Base-by-base conservation (phyloP, 1,140 invertebrate genomes). In the Brachionus rotundiformis region DNA sequence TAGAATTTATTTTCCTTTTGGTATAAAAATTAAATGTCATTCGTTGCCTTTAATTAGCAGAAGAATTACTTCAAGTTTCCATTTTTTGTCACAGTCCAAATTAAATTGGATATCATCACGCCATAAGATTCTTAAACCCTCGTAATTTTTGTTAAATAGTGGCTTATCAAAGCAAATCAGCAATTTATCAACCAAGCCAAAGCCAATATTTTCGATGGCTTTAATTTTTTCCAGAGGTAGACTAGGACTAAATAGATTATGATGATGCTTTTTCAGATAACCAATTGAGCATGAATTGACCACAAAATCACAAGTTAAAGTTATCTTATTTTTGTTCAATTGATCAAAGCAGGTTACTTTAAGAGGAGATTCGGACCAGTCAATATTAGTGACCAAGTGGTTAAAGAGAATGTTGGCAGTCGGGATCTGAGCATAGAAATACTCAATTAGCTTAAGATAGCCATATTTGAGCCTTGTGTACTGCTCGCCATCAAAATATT, bases 401-500 rank as follows among this genome's bases (percentile, higher is more conserved):
- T 79, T 79, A 8, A 59, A 59, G 6, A 39, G 31, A 31, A 59
- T 27, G 44, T 27, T 44, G 27, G 25, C 2, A 5, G 16, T 19
- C 0, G 76, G 76, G n/a, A 79, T 54, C 31, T 63, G 47, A 1
- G 76, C 27, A 13, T 13, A 36, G 11, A 79, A 79, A 31, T 79
- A 79, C 16, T 79, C 49, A 25, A 79, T 25, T 33, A 79, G 23
- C 4, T 79, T 79, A 8, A 25, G 25, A 33, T 36, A 79, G 29
- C 47, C 76, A 19, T 39, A 59, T 27, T 79, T 79, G 1, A 79
- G 33, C 25, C 47, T 33, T 3, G 76, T 25, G 31, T 31, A 79
- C 33, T 79, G 76, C 13, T 79, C 76, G 8, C 76, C 76, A 10
- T 79, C 76, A 79, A 79, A 79, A 10, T 79, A 47, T 61, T 79